These are phyloP conservation scores for Pilophorus perplexus DNA, from an alignment of 2,888 invertebrate species.

Conservation along the genomic window DNA sequence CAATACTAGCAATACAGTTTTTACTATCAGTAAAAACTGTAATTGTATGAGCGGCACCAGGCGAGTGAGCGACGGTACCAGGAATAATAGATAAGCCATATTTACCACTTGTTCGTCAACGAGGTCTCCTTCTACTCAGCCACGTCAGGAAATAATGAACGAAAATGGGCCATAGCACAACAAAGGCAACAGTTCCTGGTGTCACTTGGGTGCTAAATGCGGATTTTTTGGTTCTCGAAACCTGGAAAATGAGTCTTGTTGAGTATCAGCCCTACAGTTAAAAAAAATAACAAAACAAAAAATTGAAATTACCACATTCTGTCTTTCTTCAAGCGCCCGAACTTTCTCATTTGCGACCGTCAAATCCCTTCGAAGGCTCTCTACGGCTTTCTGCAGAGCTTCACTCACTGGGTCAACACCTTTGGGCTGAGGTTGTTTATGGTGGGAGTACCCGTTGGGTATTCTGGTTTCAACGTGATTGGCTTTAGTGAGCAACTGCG, in stretches of 20 bases:
- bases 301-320: slow-evolving; percentile 21
- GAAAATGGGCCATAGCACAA: slow-evolving; percentile 42
- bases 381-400: slow-evolving; percentile 44
- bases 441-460: slow-evolving; percentile 11
- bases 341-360: slow-evolving; percentile 37
- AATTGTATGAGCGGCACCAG: too few relatives aligned
- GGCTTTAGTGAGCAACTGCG: neutral
- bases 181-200: slow-evolving; percentile 37
- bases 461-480: neutral
- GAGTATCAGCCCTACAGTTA: neutral
- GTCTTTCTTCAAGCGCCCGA: slow-evolving; percentile 36
- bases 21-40: too few relatives aligned
- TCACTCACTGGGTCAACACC: slow-evolving; percentile 38
- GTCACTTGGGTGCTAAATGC: slow-evolving; percentile 27
- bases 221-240: slow-evolving; percentile 9
- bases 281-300: neutral
- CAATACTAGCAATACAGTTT: too few relatives aligned
- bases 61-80: too few relatives aligned
- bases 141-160: slow-evolving; percentile 40
- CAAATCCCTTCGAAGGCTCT: slow-evolving; percentile 42
- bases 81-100: too few relatives aligned
- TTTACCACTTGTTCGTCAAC: too few relatives aligned
- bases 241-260: neutral
- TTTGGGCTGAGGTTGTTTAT: neutral
- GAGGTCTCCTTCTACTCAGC: slow-evolving; percentile 29